These are phyloP conservation scores for Drosophila diplacantha DNA, from an alignment of 2,888 invertebrate species.

Conservation along the genomic window DNA sequence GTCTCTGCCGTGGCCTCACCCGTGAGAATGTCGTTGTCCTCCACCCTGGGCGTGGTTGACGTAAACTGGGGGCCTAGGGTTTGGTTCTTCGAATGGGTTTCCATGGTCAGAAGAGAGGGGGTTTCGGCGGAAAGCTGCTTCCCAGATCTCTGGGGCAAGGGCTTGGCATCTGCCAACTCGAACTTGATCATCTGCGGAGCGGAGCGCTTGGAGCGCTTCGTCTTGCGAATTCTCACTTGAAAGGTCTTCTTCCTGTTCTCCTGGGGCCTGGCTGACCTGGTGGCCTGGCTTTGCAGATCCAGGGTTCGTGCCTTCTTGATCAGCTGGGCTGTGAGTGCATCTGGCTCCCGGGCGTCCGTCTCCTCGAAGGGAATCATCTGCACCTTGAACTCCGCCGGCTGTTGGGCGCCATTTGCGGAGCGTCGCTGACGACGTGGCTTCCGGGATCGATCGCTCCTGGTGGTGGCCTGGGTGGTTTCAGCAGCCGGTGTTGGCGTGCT, in stretches of 20 bases:
- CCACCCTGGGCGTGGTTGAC: constrained; percentile 12
- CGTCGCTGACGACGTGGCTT: constrained; percentile 50
- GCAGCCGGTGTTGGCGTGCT: background rate
- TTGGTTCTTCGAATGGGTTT: constrained; percentile 26
- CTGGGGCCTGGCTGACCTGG: constrained; percentile 4
- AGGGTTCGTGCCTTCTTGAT: constrained; percentile 68
- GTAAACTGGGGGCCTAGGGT: background rate
- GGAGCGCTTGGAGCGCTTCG: constrained; percentile 53
- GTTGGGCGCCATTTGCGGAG: constrained; percentile 35
- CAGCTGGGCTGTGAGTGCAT: constrained; percentile 61
- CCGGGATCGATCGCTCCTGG: constrained; percentile 13
- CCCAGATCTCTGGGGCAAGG: constrained; percentile 34
- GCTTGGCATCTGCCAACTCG: constrained; percentile 75
- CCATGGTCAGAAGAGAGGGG: constrained; percentile 49
- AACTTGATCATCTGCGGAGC: constrained; percentile 71
- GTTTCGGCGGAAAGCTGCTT: constrained; percentile 36
- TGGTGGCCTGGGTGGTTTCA: constrained; percentile 1
- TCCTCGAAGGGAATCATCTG: constrained; percentile 69
- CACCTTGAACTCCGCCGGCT: constrained; percentile 62
- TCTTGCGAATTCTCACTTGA: constrained; percentile 41
- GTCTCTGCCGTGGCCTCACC: constrained; percentile 58
- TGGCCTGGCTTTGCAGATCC: constrained; percentile 44
- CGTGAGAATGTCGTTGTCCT: constrained; percentile 47
- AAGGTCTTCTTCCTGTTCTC: constrained; percentile 13
- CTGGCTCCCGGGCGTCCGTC: constrained; percentile 73